Conservation (phyloP, 2,797 vertebrate genomes). For the Mormyrus proboscirostris region DNA sequence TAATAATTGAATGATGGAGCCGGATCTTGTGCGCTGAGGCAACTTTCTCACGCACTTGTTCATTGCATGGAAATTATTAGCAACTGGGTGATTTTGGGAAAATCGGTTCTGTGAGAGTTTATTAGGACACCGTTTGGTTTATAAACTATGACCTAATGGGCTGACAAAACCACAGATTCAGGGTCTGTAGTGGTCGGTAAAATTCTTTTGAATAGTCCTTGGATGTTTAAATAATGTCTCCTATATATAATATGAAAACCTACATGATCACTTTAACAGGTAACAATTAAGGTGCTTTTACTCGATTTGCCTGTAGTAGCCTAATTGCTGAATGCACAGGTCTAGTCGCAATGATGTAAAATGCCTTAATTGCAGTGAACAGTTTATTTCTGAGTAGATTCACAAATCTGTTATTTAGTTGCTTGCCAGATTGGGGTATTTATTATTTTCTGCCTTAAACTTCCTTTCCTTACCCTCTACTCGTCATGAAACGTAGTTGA, state of each 20-base stretch:
- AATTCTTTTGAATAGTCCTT: background rate
- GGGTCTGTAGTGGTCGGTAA: background rate
- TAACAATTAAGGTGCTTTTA: background rate
- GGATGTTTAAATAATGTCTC: background rate
- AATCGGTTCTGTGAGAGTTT: background rate
- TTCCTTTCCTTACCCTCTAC: background rate
- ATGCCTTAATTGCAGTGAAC: background rate
- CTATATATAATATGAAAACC: too few relatives aligned
- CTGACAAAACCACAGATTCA: background rate
- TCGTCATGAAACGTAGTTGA: background rate
- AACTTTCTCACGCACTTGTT: slow-evolving; percentile 10
- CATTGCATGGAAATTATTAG: background rate
- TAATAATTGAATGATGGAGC: background rate
- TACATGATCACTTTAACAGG: background rate
- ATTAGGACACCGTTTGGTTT: background rate
- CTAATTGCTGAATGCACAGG: background rate
- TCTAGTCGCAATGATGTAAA: background rate
- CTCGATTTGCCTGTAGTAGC: background rate
- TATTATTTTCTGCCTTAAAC: background rate
- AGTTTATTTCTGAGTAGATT: slow-evolving; percentile 3
- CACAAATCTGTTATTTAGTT: background rate
- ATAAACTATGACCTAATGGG: background rate
- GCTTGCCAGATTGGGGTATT: background rate
- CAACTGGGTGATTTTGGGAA: background rate
- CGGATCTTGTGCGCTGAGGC: background rate